Evolutionary conservation across 1,140 invertebrate species (phyloP).

Genomic region (Cotesia glomerata): DNA sequence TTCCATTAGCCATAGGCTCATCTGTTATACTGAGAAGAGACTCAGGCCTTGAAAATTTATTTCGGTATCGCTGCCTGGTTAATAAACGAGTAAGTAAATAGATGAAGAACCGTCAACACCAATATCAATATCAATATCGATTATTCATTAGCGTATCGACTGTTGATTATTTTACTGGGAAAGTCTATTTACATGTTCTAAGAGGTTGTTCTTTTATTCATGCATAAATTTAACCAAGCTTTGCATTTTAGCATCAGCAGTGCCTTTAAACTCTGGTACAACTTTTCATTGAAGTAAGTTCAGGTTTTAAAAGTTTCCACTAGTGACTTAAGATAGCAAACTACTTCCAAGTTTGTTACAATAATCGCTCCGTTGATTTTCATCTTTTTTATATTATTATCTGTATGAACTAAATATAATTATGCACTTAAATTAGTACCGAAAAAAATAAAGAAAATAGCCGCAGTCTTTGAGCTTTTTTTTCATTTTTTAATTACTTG

Average conservation of each 20-base stretch:
- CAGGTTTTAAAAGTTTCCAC: neutral
- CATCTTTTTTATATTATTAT: neutral
- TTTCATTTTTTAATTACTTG: neutral
- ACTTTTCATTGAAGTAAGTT: neutral
- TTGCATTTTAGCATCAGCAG: neutral
- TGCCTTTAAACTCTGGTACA: neutral
- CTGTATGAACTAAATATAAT: too few species aligned
- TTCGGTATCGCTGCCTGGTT: too few species aligned
- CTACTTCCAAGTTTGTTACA: neutral
- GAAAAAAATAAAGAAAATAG: too few species aligned
- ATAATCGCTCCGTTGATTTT: neutral
- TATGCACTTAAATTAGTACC: too few species aligned
- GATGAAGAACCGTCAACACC: too few species aligned
- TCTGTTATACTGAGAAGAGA: neutral
- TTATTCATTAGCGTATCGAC: neutral
- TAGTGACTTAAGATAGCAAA: neutral
- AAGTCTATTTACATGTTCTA: neutral
- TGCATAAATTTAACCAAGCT: slow-evolving; percentile 3
- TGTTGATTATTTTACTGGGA: neutral
- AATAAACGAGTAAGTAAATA: too few species aligned
- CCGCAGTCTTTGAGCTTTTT: too few species aligned
- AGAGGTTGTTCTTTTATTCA: slow-evolving; percentile 8
- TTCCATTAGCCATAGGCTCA: neutral
- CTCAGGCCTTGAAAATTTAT: neutral
- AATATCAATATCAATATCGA: neutral